phyloP scores from a whole-genome alignment of 1,140 invertebrate genomes.

The Pogonognathellus flavescens region DNA sequence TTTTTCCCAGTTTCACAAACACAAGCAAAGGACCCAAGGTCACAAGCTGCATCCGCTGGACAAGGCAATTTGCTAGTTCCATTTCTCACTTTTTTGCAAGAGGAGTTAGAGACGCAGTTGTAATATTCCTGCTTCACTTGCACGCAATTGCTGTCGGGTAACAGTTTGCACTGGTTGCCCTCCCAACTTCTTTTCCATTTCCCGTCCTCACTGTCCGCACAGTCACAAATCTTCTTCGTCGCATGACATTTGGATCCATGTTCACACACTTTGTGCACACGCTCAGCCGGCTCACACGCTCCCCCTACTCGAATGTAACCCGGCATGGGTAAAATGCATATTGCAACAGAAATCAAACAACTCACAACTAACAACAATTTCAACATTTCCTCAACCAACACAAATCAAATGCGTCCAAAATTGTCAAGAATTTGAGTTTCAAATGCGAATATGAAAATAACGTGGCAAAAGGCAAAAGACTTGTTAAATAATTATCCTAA shows the following conservation, averaged over 20 bases:
- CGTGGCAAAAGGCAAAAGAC: too few relatives aligned
- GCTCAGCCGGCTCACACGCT: constrained; percentile 20
- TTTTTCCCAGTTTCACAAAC: neutral
- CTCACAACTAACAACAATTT: too few relatives aligned
- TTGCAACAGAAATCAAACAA: too few relatives aligned
- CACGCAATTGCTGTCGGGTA: constrained; percentile 24
- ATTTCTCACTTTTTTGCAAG: neutral
- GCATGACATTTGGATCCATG: constrained; percentile 50
- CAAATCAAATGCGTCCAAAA: too few relatives aligned
- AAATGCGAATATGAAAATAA: too few relatives aligned
- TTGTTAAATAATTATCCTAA: too few relatives aligned
- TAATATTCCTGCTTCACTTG: constrained; percentile 45
- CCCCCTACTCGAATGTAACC: neutral
- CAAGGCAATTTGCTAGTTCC: constrained; percentile 13
- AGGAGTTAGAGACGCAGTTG: constrained; percentile 28
- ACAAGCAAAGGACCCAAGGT: neutral
- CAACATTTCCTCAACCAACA: too few relatives aligned
- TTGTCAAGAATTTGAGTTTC: too few relatives aligned
- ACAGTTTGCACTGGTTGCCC: constrained; percentile 22
- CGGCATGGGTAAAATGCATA: neutral
- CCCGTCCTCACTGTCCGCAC: neutral
- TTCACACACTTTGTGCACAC: constrained; percentile 16
- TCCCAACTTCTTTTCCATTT: constrained; percentile 33
- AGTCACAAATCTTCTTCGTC: constrained; percentile 42
- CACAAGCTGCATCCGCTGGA: constrained; percentile 6